These are phyloP conservation scores for Stegostoma tigrinum DNA, from an alignment of 2,113 vertebrate genomes.

Conservation along the genomic window DNA sequence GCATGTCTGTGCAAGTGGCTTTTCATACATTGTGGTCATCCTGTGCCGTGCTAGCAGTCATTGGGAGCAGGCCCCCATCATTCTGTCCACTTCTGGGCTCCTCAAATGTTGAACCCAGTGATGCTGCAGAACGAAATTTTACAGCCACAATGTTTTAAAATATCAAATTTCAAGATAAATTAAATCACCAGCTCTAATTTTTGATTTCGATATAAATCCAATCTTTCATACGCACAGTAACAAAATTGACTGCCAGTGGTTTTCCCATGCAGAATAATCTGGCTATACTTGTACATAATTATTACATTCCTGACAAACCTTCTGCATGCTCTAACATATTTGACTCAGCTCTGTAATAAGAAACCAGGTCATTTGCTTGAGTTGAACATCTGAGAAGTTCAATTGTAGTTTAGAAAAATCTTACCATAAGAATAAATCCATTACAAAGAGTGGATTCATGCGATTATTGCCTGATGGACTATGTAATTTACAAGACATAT, in stretches of 20 bases:
- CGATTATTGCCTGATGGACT: neutral
- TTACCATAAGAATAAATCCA: neutral
- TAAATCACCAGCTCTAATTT: neutral
- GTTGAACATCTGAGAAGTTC: conserved; percentile 6
- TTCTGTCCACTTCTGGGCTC: neutral
- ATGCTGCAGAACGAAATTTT: neutral
- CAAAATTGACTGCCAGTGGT: neutral
- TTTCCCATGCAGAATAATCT: neutral
- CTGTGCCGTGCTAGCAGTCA: no score
- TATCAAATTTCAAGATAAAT: neutral
- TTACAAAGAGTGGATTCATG: neutral
- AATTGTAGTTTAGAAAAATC: neutral
- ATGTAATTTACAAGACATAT: neutral
- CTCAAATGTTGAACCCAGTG: neutral
- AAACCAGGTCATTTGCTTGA: neutral
- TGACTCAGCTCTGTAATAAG: neutral
- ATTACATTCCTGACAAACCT: neutral
- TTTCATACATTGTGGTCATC: no score
- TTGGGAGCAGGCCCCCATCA: neutral
- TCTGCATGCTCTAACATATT: neutral
- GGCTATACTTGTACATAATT: neutral
- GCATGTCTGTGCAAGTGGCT: no score
- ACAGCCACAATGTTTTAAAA: neutral
- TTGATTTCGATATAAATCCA: neutral
- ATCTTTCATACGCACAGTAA: neutral